A percentile compares a stretch with the other conserved stretches of the same genome.
These are phyloP conservation scores for Engraulis encrasicolus DNA, from an alignment of 2,113 vertebrate genomes.

Conservation along the genomic window DNA sequence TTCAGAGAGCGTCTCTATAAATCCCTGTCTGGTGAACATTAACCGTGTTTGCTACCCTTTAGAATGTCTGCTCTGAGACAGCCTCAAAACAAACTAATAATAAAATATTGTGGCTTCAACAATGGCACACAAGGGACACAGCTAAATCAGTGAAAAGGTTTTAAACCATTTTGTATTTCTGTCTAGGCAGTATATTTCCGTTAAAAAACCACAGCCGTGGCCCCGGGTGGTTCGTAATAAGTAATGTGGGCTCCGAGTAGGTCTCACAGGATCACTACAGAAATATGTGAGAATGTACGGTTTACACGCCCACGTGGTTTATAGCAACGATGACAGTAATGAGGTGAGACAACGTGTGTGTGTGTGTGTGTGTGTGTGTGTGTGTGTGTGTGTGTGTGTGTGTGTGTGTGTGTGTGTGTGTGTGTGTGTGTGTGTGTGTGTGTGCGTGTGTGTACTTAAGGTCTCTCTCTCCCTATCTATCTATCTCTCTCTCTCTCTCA, in stretches of 20 bases:
- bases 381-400: not conserved
- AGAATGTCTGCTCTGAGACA: not conserved
- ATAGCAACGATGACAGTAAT: not conserved
- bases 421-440: not conserved
- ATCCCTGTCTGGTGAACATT: not conserved
- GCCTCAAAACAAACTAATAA: not conserved
- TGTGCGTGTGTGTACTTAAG: too few species aligned
- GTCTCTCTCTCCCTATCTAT: too few species aligned
- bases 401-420: not conserved
- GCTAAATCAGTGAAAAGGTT: not conserved
- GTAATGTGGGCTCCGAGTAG: not conserved
- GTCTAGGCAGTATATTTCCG: not conserved
- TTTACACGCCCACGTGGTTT: not conserved
- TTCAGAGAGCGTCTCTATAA: not conserved
- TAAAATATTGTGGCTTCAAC: not conserved
- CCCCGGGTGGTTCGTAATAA: constrained; percentile 2
- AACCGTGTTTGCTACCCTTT: not conserved
- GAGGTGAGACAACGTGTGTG: not conserved
- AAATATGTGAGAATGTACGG: constrained; percentile 16
- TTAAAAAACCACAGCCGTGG: not conserved
- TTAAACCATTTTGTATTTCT: not conserved
- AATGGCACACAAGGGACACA: not conserved
- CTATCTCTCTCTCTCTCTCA: too few species aligned
- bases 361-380: not conserved
- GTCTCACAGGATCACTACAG: not conserved